Evolutionary conservation across 2,888 invertebrate genomes (phyloP), one percentile per base, ranked within the genome.

Genomic region (Antheraea assamensis): DNA sequence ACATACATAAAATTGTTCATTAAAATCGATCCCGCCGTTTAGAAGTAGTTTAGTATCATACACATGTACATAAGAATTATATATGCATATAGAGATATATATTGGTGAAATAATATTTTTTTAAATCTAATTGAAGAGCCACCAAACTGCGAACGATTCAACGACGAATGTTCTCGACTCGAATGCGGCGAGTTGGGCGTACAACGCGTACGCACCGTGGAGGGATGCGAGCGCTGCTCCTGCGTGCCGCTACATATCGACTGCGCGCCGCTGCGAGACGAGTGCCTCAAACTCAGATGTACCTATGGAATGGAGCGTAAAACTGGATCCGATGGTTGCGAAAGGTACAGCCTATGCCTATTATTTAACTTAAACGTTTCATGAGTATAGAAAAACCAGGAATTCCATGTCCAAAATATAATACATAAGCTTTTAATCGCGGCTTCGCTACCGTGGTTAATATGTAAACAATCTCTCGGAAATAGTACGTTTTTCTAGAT

Each of bases 161-260:
- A 91, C 61, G 95, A 95, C 35, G 96, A 97, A 81, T 98, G 98
- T 84, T 88, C 88, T 0, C 88, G 89, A 0, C 87, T 97, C 42
- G 95, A 68, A 35, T 68, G 95, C 21, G 98, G 98, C 88, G 96
- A 96, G 3, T 97, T 97, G 84, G 96, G 96, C 58, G 97, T 98
- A 82, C 96, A 96, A 75, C 95, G 95, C 74, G 97, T 85, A 75
- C 83, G 80, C 76, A 82, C 82, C 13, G 77, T 82, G 15, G 79
- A 77, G 47, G 96, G 96, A 72, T 98, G 98, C 88, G 95, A 96
- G 76, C 95, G 95, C 61, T 98, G 98, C 89, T 49, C 83, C 13
- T 92, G 92, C 83, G 84, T 84, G 71, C 80, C 75, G 17, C 78
- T 80, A n/a, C 82, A 83, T 72, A 91, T 93, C 76, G 92, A 93